phyloP scores from a whole-genome alignment of 2,113 vertebrate genomes.

The Gopherus evgoodei region DNA sequence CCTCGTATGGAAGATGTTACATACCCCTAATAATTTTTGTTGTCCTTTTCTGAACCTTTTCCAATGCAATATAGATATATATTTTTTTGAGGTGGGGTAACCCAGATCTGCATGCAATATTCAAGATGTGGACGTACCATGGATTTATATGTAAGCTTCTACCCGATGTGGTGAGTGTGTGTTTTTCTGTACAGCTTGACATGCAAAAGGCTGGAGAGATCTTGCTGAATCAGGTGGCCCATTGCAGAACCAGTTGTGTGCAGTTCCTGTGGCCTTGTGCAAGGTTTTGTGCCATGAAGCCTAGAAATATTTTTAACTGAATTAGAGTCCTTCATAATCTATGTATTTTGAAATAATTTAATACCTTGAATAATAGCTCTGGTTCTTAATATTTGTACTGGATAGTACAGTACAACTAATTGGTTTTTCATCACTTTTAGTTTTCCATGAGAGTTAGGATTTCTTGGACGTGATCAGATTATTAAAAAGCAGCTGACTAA shows the following conservation, averaged over 20 bases:
- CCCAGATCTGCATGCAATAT: too few species aligned
- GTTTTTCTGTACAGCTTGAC: not conserved
- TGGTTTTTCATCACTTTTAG: not conserved
- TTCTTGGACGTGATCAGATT: slow-evolving; percentile 49
- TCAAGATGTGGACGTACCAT: too few species aligned
- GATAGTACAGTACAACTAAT: slow-evolving; percentile 37
- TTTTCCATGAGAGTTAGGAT: slow-evolving; percentile 35
- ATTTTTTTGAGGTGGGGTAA: too few species aligned
- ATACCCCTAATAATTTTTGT: too few species aligned
- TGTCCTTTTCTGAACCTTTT: too few species aligned
- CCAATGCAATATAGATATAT: too few species aligned
- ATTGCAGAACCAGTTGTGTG: not conserved
- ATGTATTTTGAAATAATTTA: slow-evolving; percentile 38
- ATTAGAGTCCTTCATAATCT: slow-evolving; percentile 33
- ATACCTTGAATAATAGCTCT: slow-evolving; percentile 20
- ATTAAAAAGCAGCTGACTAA: slow-evolving; percentile 55
- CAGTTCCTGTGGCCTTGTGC: not conserved
- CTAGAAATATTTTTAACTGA: not conserved
- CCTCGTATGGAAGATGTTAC: too few species aligned
- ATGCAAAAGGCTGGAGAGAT: not conserved
- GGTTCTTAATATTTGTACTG: slow-evolving; percentile 33
- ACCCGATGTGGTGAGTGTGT: too few species aligned
- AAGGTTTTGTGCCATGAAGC: not conserved
- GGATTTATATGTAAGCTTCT: too few species aligned
- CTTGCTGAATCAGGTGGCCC: not conserved